Conservation (phyloP, 2,113 vertebrate species). For the Aptenodytes patagonicus region DNA sequence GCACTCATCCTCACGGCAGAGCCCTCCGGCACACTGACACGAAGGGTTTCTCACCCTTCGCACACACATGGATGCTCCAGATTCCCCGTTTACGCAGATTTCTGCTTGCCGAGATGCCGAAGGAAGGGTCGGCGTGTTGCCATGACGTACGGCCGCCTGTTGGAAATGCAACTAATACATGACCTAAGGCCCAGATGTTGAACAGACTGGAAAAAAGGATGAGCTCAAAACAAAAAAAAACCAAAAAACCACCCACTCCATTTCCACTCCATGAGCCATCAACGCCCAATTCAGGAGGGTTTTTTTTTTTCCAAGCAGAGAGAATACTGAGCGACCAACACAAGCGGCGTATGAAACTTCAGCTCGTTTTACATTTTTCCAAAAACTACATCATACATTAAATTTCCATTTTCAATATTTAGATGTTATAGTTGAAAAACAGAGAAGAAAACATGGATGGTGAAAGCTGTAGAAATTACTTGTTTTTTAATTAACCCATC, state of each 20-base stretch:
- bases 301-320: not conserved
- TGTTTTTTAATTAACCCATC: not conserved
- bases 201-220: not conserved
- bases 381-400: rapidly evolving
- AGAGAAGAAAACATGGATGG: not conserved
- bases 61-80: not conserved
- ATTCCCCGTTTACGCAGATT: not conserved
- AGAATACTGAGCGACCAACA: not conserved
- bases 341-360: rapidly evolving
- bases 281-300: rapidly evolving
- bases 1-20: rapidly evolving
- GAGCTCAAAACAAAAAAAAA: not conserved
- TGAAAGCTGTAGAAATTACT: not conserved
- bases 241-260: not conserved
- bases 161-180: not conserved
- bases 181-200: conserved; percentile 2
- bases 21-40: rapidly evolving
- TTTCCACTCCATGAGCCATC: not conserved
- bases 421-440: rapidly evolving
- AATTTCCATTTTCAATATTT: too few species aligned
- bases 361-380: rapidly evolving
- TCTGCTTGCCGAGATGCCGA: not conserved
- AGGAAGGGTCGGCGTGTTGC: not conserved
- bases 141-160: not conserved
- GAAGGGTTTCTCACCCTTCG: not conserved